phyloP scores from a whole-genome alignment of 2,888 invertebrate genomes.

The Neoitamus cyanurus region DNA sequence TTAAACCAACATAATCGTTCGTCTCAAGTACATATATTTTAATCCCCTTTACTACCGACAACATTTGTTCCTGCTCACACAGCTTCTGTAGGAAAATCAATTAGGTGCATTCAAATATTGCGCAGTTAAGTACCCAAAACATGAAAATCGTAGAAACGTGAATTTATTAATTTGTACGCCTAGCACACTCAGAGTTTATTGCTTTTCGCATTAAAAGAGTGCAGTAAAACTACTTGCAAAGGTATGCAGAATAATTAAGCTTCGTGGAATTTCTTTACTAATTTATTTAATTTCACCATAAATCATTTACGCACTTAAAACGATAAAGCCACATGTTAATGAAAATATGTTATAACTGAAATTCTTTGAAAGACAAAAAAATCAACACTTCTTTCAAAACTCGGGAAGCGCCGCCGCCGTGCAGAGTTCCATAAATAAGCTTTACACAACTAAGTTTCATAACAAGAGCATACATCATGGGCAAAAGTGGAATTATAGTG shows the following conservation, averaged over 20 bases:
- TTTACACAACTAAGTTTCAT: constrained; percentile 5
- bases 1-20: too few relatives aligned
- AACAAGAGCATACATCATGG: constrained; percentile 6
- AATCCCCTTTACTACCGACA: too few relatives aligned
- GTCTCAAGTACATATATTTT: too few relatives aligned
- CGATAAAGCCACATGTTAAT: neutral
- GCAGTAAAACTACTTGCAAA: neutral
- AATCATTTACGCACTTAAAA: neutral
- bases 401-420: neutral
- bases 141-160: too few relatives aligned
- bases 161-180: neutral
- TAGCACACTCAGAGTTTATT: neutral
- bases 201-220: neutral
- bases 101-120: neutral
- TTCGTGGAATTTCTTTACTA: neutral
- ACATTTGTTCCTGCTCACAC: too few relatives aligned
- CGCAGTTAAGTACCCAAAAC: neutral
- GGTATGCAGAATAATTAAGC: neutral
- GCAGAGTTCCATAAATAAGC: neutral
- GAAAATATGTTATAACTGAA: neutral
- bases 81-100: too few relatives aligned
- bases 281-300: neutral
- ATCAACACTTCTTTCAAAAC: neutral
- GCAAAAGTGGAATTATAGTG: neutral
- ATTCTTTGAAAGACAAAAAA: neutral